Conservation (phyloP, 2,888 invertebrate species). For the Scaptomyza polygonia region DNA sequence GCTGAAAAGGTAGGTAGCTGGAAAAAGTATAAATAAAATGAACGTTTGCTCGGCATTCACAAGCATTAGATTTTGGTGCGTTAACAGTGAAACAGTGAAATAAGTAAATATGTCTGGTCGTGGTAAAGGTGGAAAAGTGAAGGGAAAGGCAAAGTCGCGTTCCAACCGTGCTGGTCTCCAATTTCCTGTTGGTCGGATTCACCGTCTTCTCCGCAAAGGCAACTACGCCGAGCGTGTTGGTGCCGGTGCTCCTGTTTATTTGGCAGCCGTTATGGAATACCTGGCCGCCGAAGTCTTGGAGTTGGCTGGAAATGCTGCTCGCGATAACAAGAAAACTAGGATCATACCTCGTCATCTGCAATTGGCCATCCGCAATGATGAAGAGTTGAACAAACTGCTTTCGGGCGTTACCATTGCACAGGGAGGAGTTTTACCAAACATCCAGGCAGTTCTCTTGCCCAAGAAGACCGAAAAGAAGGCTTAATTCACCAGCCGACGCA, state of each 20-base stretch:
- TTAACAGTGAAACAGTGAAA: constrained; percentile 17
- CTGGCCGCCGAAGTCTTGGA: too few species aligned
- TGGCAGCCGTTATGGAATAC: too few species aligned
- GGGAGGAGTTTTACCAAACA: too few species aligned
- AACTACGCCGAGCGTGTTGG: too few species aligned
- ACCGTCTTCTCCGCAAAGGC: neutral
- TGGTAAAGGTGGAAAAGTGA: neutral
- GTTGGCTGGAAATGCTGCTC: too few species aligned
- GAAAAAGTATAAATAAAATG: constrained; percentile 20
- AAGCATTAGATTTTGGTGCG: constrained; percentile 12
- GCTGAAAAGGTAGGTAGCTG: constrained; percentile 8
- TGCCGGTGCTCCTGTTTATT: too few species aligned
- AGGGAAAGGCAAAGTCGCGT: constrained; percentile 1
- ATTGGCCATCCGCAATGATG: too few species aligned
- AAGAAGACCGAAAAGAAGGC: constrained; percentile 83
- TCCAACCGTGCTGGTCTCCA: constrained; percentile 39
- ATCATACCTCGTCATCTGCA: too few species aligned
- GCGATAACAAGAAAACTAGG: too few species aligned
- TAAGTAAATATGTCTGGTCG: constrained; percentile 82
- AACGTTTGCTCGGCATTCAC: neutral
- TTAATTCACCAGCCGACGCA: neutral
- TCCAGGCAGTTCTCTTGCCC: constrained; percentile 84
- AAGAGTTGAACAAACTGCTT: too few species aligned
- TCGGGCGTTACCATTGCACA: too few species aligned
- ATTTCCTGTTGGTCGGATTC: constrained; percentile 87